Conservation (phyloP, 2,888 invertebrate species). For the Brenthis hecate region DNA sequence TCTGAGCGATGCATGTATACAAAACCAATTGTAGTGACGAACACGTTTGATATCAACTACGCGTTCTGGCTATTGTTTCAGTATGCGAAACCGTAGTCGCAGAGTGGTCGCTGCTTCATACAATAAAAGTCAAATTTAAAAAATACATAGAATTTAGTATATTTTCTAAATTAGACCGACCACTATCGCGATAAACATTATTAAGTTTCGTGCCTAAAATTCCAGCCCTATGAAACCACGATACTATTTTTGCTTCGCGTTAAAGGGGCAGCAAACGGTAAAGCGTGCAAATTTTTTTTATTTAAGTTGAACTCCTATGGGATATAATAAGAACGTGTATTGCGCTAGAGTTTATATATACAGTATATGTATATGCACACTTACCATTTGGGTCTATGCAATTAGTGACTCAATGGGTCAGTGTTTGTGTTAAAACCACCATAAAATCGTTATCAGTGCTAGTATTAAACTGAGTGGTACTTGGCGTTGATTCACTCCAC, state of each 20-base stretch:
- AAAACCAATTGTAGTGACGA: slow-evolving; percentile 64
- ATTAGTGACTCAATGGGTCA: slow-evolving; percentile 38
- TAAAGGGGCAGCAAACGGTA: slow-evolving; percentile 46
- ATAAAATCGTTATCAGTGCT: slow-evolving; percentile 62
- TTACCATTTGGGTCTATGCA: slow-evolving; percentile 27
- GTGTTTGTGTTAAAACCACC: slow-evolving; percentile 52
- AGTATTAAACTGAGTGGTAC: slow-evolving; percentile 55
- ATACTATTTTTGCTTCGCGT: slow-evolving; percentile 53
- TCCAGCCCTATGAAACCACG: slow-evolving; percentile 49
- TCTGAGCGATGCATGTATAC: slow-evolving; percentile 55
- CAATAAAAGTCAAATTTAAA: slow-evolving; percentile 3
- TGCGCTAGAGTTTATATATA: slow-evolving; percentile 30
- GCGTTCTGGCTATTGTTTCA: slow-evolving; percentile 69
- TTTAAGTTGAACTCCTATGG: slow-evolving; percentile 37
- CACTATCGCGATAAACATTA: slow-evolving; percentile 33
- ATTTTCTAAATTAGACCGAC: slow-evolving; percentile 14
- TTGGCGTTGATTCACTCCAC: slow-evolving; percentile 70
- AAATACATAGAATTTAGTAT: not conserved
- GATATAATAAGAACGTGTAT: slow-evolving; percentile 33
- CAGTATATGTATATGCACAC: not conserved
- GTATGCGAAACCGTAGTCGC: slow-evolving; percentile 67
- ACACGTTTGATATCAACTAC: slow-evolving; percentile 64
- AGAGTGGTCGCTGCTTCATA: slow-evolving; percentile 64
- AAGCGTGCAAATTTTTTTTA: slow-evolving; percentile 45
- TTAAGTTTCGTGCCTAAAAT: slow-evolving; percentile 45